Conservation (phyloP, 1,140 invertebrate genomes). For the Zaprionus camerounensis region DNA sequence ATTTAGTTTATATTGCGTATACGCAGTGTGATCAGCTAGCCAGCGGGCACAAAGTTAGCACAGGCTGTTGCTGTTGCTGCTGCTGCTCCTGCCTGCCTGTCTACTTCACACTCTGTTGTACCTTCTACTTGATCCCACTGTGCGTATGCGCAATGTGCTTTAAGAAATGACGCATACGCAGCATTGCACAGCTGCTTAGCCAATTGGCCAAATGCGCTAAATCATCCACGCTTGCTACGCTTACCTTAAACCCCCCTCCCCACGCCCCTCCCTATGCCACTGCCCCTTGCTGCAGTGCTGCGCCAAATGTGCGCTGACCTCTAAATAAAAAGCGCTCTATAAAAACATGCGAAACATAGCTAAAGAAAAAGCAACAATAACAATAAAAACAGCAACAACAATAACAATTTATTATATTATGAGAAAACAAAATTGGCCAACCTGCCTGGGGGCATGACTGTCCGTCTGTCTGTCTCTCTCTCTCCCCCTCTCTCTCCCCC, state of each 20-base stretch:
- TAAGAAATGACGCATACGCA: constrained; percentile 56
- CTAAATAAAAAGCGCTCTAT: constrained; percentile 68
- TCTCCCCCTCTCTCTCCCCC: neutral
- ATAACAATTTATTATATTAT: constrained; percentile 64
- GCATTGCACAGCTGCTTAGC: constrained; percentile 27
- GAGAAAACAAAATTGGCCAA: constrained; percentile 77
- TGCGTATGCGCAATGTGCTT: constrained; percentile 54
- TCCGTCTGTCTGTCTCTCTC: neutral
- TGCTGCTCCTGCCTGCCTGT: neutral
- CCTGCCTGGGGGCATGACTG: constrained; percentile 11
- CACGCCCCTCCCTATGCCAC: neutral
- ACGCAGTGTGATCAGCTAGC: constrained; percentile 6
- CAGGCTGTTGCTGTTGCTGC: neutral
- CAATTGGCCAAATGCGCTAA: constrained; percentile 39
- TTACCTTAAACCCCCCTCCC: neutral
- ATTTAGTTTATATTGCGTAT: constrained; percentile 29
- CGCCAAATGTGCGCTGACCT: constrained; percentile 78
- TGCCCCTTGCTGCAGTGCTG: constrained; percentile 59
- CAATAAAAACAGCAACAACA: constrained; percentile 25
- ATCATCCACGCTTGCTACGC: neutral
- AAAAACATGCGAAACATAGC: constrained; percentile 51
- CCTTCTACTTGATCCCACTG: constrained; percentile 1
- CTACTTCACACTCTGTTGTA: neutral
- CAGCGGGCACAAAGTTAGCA: no score
- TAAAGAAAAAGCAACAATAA: constrained; percentile 34